Conservation (phyloP, 2,113 vertebrate species). For the Symphodus melops region DNA sequence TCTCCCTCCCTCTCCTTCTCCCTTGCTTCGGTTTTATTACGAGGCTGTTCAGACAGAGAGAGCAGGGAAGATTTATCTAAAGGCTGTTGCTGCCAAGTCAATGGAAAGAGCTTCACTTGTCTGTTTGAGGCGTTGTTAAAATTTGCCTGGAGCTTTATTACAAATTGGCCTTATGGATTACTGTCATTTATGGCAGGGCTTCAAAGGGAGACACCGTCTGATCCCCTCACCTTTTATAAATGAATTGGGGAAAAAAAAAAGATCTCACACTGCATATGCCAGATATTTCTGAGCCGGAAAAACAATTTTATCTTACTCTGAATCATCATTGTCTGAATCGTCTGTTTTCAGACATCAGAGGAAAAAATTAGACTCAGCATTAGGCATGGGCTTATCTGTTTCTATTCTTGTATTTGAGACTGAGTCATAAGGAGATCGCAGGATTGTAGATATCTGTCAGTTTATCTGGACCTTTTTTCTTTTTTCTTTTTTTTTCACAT, state of each 20-base stretch:
- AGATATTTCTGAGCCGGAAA: constrained; percentile 48
- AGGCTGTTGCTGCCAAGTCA: constrained; percentile 77
- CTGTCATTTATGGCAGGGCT: constrained; percentile 72
- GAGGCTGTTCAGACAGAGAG: constrained; percentile 76
- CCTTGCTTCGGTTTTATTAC: constrained; percentile 75
- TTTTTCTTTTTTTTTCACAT: constrained; percentile 39
- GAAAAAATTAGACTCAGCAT: constrained; percentile 45
- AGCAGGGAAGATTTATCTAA: constrained; percentile 77
- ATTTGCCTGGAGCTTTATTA: constrained; percentile 78
- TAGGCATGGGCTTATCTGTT: constrained; percentile 55
- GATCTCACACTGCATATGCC: constrained; percentile 33
- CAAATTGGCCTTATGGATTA: constrained; percentile 82
- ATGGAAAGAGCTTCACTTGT: constrained; percentile 74
- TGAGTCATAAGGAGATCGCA: constrained; percentile 53
- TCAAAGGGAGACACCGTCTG: constrained; percentile 63
- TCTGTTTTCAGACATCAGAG: constrained; percentile 63
- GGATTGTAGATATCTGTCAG: constrained; percentile 41
- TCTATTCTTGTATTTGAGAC: constrained; percentile 40
- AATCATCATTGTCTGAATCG: constrained; percentile 62
- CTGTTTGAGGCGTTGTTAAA: constrained; percentile 77
- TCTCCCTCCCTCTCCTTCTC: constrained; percentile 48
- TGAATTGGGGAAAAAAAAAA: constrained; percentile 33
- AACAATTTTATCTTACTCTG: constrained; percentile 65
- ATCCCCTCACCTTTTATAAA: constrained; percentile 72
- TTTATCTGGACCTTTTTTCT: constrained; percentile 4